Percentiles rank a stretch among this genome's conserved stretches.
These are phyloP conservation scores for Ameiurus melas DNA, from an alignment of 2,113 vertebrate genomes.

Conservation along the genomic window DNA sequence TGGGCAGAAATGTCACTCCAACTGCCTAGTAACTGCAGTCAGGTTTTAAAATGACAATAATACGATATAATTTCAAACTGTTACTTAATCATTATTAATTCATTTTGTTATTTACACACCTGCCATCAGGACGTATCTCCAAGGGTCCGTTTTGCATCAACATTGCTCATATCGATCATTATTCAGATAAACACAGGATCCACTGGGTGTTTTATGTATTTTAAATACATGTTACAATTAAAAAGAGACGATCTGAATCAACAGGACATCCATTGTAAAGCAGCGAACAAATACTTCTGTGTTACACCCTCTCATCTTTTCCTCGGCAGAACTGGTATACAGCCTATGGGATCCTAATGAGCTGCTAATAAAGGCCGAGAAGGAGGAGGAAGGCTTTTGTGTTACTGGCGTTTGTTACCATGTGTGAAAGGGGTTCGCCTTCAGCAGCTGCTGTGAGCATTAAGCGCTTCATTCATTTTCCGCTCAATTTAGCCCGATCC, in stretches of 20 bases:
- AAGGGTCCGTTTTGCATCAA: not conserved
- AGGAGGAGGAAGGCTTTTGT: slow-evolving; percentile 39
- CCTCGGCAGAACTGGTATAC: not conserved
- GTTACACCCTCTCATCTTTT: not conserved
- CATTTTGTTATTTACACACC: not conserved
- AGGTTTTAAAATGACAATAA: not conserved
- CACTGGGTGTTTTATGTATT: not conserved
- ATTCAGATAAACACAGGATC: not conserved
- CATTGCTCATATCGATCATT: not conserved
- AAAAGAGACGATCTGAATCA: not conserved
- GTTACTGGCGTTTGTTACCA: slow-evolving; percentile 35
- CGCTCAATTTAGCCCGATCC: slow-evolving; percentile 49
- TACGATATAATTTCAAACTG: not conserved
- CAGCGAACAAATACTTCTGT: not conserved
- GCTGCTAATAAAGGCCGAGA: slow-evolving; percentile 15
- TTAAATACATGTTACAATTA: not conserved
- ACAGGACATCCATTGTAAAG: not conserved
- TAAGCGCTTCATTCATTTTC: slow-evolving; percentile 53
- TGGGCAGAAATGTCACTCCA: not conserved
- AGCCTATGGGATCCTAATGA: slow-evolving; percentile 5
- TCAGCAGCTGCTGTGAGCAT: slow-evolving; percentile 40
- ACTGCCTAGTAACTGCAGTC: not conserved
- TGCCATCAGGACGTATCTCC: not conserved
- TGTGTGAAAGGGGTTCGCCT: slow-evolving; percentile 40
- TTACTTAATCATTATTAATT: not conserved